phyloP scores from a whole-genome alignment of 2,113 vertebrate species.

The Holacanthus passer region DNA sequence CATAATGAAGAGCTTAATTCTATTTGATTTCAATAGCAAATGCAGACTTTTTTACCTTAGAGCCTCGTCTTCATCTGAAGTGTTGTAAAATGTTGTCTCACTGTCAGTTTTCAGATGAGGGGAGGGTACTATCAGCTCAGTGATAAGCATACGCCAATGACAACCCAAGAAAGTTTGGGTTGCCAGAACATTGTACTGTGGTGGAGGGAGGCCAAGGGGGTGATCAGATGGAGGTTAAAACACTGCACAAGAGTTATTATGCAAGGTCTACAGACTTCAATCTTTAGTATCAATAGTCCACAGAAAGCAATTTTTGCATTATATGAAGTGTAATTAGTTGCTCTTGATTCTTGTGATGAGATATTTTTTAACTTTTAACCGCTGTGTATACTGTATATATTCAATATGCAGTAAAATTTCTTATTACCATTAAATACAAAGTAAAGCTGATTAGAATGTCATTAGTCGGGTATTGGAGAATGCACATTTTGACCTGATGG shows the following conservation, averaged over 20 bases:
- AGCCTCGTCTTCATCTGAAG: background rate
- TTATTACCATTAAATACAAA: background rate
- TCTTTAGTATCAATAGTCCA: background rate
- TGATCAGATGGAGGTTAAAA: background rate
- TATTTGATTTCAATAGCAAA: background rate
- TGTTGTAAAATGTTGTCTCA: background rate
- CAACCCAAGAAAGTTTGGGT: background rate
- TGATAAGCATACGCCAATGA: constrained; percentile 55
- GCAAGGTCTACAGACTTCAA: background rate
- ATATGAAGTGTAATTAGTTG: background rate
- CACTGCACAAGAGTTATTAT: background rate
- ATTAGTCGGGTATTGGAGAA: background rate
- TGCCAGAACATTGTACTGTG: background rate
- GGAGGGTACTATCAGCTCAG: background rate
- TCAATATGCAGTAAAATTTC: no score
- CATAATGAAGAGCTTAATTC: background rate
- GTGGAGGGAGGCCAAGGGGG: background rate
- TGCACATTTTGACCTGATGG: no score
- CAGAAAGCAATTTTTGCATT: background rate
- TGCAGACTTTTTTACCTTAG: constrained; percentile 18
- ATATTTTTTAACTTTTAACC: no score
- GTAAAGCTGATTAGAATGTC: background rate
- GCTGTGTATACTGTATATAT: no score
- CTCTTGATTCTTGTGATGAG: background rate
- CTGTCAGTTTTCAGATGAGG: constrained; percentile 8